Percentiles rank a stretch among this genome's conserved stretches.
Evolutionary conservation across 2,797 vertebrate species (phyloP).

Genomic region (Mustela erminea): DNA sequence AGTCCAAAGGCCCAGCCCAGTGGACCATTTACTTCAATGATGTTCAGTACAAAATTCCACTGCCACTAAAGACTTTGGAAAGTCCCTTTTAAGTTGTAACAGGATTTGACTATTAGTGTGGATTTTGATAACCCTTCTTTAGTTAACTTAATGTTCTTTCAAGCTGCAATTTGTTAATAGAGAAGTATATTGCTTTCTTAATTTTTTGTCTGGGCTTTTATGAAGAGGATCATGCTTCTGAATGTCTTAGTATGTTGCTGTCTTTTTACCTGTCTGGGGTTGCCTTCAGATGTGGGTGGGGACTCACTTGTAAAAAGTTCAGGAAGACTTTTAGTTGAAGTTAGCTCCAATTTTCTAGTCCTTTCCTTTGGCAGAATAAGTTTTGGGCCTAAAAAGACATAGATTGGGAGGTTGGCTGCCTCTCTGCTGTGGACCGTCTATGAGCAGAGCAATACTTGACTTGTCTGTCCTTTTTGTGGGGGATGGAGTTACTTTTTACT

Average conservation of each 20-base stretch:
- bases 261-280: constrained; percentile 77
- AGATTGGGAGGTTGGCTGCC: constrained; percentile 38
- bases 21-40: constrained; percentile 84
- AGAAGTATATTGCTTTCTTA: constrained; percentile 70
- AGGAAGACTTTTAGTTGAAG: constrained; percentile 46
- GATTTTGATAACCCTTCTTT: constrained; percentile 62
- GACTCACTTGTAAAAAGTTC: constrained; percentile 56
- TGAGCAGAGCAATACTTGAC: constrained; percentile 56
- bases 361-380: constrained; percentile 58
- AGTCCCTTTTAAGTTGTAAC: constrained; percentile 84
- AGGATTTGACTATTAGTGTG: constrained; percentile 83
- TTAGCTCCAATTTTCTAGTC: constrained; percentile 23
- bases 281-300: constrained; percentile 84
- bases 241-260: constrained; percentile 69
- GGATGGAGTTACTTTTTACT: constrained; percentile 60
- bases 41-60: constrained; percentile 85
- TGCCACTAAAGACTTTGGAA: constrained; percentile 84
- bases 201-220: constrained; percentile 63
- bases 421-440: constrained; percentile 22
- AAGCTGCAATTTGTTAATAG: constrained; percentile 61
- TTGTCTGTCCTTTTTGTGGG: constrained; percentile 16
- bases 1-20: constrained; percentile 83
- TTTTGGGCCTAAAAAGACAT: constrained; percentile 20
- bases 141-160: constrained; percentile 67
- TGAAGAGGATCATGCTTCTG: constrained; percentile 55